Base-by-base conservation (phyloP, 2,113 vertebrate species). In the Ptilorrhoa leucosticta region DNA sequence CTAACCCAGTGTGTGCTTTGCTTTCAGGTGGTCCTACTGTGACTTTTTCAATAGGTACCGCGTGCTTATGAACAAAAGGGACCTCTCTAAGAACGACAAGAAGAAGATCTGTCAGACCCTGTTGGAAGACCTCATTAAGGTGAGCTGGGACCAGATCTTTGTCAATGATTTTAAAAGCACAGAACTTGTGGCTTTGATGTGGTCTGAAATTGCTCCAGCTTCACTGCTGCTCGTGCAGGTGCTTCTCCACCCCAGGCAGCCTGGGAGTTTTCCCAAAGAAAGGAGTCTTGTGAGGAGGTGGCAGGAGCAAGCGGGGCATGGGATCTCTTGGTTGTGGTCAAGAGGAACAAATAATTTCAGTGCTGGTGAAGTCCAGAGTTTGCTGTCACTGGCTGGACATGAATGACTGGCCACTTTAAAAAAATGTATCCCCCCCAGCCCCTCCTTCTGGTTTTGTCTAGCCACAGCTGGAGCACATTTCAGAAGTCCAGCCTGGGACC, bases 21-120 rank as follows among this genome's bases (percentile, higher is more conserved):
- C 70, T 87, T 96, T 58, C 94, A 99, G 99, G 89, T 99, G 99
- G 99, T 98, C 99, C 35, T 99, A 99, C 87, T 96, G 97, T 1
- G 99, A 99, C 89, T 99, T 99, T 96, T 99, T 99, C 97, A 99
- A 97, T 78, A 98, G 99, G 28, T 99, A 99, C 57, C 97, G 99
- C 11, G 98, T 99, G 23, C 97, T 99, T 30, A 98, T 99, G 98
- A 98, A 95, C 40, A 98, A 99, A 95, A 98, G 97, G 7, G 98
- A 99, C 80, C 92, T 98, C 21, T 93, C 68, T 10, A 97, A 95
- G 35, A 66, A 95, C 0, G 98, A 99, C 96, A 99, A 98, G 97
- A 99, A 99, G 95, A 93, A 96, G 73, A 97, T 98, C 50, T 99
- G 99, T 91, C 98, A 92, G 87, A 98, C 97, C 44, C 97, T 99